Percentiles rank a stretch among this genome's conserved stretches.
These are phyloP conservation scores for Ascidia mentula DNA, from an alignment of 23 tunicate genomes.

Conservation along the genomic window DNA sequence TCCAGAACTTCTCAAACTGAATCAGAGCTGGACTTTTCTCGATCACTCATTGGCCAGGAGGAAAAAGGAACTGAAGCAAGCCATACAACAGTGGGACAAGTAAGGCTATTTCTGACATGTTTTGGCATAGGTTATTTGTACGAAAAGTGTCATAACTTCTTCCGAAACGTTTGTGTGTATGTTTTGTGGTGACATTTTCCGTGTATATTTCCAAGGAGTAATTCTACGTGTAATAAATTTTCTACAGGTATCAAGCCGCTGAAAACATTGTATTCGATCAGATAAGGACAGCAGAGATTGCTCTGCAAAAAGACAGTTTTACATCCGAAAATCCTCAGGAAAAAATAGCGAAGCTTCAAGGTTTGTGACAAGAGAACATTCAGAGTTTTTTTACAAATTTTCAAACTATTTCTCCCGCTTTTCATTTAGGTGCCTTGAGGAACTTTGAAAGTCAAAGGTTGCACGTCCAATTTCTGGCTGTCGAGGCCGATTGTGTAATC, in stretches of 20 bases:
- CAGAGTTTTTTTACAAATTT: too few relatives aligned
- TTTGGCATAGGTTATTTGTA: too few relatives aligned
- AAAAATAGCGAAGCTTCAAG: conserved; percentile 6
- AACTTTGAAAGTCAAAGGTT: conserved; percentile 35
- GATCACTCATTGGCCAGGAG: conserved; percentile 56
- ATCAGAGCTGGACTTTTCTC: conserved; percentile 64
- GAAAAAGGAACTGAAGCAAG: conserved; percentile 32
- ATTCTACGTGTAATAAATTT: too few relatives aligned
- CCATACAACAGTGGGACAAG: conserved; percentile 61
- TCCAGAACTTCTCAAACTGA: conserved; percentile 42
- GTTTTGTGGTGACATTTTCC: too few relatives aligned
- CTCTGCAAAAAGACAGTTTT: conserved; percentile 19
- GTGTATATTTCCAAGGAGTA: too few relatives aligned
- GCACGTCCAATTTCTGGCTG: conserved; percentile 56
- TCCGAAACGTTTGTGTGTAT: too few relatives aligned
- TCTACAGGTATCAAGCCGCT: conserved; percentile 33
- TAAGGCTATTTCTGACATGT: too few relatives aligned
- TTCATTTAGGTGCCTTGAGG: background rate
- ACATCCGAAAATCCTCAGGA: background rate
- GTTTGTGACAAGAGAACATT: background rate
- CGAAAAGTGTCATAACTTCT: too few relatives aligned
- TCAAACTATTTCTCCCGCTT: background rate
- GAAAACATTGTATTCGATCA: conserved; percentile 20
- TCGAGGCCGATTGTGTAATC: conserved; percentile 58
- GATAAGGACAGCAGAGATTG: conserved; percentile 22